Conservation (phyloP, 2,888 invertebrate species). For the Drosophila ustulata region DNA sequence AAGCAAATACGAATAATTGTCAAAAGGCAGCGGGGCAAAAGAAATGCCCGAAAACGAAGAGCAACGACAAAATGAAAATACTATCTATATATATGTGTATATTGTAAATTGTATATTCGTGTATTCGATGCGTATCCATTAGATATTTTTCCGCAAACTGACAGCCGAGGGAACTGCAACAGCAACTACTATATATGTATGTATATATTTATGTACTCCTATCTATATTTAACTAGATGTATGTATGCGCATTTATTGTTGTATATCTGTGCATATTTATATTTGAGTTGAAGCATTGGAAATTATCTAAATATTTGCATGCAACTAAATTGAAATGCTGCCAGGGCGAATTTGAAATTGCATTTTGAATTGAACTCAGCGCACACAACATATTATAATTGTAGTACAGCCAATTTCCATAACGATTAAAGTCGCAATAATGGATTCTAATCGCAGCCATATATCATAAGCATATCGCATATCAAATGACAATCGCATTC, state of each 20-base stretch:
- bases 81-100: slow-evolving; percentile 37
- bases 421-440: slow-evolving; percentile 20
- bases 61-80: slow-evolving; percentile 51
- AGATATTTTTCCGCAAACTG: slow-evolving; percentile 25
- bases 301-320: slow-evolving; percentile 74
- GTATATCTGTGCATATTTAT: slow-evolving; percentile 35
- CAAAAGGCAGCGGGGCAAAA: slow-evolving; percentile 3
- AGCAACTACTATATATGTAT: slow-evolving; percentile 12
- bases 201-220: slow-evolving; percentile 17
- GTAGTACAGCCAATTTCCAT: slow-evolving; percentile 21
- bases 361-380: slow-evolving; percentile 23
- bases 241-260: slow-evolving; percentile 1
- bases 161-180: slow-evolving; percentile 51
- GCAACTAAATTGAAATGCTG: slow-evolving; percentile 74
- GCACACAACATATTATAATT: slow-evolving; percentile 15
- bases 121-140: not conserved
- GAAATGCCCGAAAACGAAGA: slow-evolving; percentile 11
- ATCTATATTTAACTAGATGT: not conserved
- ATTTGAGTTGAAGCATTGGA: slow-evolving; percentile 56
- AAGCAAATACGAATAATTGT: slow-evolving; percentile 42
- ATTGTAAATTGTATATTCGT: not conserved
- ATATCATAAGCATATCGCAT: slow-evolving; percentile 10
- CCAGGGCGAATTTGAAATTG: slow-evolving; percentile 24
- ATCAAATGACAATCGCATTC: slow-evolving; percentile 13
- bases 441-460: slow-evolving; percentile 24